Percentiles rank a stretch among this genome's conserved stretches.
Conservation (phyloP, 2,113 vertebrate species). For the Geococcyx californianus region DNA sequence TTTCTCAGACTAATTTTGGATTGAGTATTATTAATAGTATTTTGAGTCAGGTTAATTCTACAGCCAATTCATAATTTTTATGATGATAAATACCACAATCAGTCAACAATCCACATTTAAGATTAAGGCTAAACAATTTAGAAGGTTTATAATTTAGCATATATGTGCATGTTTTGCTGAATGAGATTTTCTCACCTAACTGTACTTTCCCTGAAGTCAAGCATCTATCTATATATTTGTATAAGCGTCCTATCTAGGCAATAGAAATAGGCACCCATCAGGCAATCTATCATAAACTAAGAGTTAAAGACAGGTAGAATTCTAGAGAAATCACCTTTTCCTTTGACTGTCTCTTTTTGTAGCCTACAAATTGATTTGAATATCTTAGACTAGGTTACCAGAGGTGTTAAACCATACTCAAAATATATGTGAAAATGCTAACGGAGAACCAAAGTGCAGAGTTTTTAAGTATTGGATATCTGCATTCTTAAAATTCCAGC, state of each 20-base stretch:
- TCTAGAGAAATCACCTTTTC: not conserved
- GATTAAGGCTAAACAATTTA: not conserved
- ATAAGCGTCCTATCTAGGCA: not conserved
- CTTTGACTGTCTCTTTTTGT: not conserved
- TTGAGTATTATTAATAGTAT: not conserved
- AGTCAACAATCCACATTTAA: not conserved
- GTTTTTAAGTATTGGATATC: not conserved
- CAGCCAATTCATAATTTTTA: not conserved
- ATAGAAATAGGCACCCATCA: not conserved
- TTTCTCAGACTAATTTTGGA: constrained; percentile 16
- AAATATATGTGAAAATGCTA: not conserved
- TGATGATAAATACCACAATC: not conserved
- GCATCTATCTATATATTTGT: not conserved
- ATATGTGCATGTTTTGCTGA: not conserved
- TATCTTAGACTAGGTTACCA: not conserved
- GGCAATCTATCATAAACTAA: not conserved
- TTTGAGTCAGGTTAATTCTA: not conserved
- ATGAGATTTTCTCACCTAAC: not conserved
- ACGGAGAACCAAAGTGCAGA: not conserved
- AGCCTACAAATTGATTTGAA: not conserved
- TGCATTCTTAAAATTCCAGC: not conserved
- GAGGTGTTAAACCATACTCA: not conserved
- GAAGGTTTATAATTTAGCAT: not conserved
- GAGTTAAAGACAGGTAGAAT: not conserved
- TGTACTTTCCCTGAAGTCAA: not conserved